Conservation (phyloP, 2,797 vertebrate genomes). For the Acropternis orthonyx region DNA sequence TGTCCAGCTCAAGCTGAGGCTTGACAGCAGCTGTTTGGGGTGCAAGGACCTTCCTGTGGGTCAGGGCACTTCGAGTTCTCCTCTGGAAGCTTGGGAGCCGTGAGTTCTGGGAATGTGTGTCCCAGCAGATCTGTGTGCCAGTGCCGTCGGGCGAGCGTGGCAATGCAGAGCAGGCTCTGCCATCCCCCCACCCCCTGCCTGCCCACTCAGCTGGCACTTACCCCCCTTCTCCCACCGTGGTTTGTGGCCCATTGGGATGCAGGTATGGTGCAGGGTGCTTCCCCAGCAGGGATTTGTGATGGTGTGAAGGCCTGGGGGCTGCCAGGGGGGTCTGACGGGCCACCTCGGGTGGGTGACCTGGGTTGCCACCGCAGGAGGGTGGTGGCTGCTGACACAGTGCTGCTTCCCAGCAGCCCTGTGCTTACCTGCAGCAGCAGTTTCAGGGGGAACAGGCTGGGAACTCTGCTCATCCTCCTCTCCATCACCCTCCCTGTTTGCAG, state of each 20-base stretch:
- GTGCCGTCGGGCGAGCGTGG: fast-evolving
- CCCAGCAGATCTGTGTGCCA: neutral
- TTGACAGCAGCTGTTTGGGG: neutral
- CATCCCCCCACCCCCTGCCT: neutral
- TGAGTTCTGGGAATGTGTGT: neutral
- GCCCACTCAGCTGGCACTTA: neutral
- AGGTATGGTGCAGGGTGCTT: neutral
- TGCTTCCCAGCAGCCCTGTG: neutral
- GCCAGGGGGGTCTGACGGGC: fast-evolving
- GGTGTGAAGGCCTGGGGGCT: neutral
- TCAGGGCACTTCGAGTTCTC: neutral
- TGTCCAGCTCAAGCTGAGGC: neutral
- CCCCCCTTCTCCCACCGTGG: neutral
- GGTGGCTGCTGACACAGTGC: neutral
- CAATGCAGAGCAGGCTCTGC: neutral
- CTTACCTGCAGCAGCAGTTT: neutral
- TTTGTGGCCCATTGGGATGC: neutral
- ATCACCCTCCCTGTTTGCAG: fast-evolving
- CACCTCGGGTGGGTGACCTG: neutral
- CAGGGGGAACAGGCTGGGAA: neutral
- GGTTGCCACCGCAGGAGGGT: neutral
- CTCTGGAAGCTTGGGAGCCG: neutral
- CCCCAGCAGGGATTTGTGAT: neutral
- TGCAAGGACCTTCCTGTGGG: neutral
- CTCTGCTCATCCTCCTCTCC: neutral